Evolutionary conservation across 2,113 vertebrate species (phyloP).

Genomic region (Hippocampus mohnikei): DNA sequence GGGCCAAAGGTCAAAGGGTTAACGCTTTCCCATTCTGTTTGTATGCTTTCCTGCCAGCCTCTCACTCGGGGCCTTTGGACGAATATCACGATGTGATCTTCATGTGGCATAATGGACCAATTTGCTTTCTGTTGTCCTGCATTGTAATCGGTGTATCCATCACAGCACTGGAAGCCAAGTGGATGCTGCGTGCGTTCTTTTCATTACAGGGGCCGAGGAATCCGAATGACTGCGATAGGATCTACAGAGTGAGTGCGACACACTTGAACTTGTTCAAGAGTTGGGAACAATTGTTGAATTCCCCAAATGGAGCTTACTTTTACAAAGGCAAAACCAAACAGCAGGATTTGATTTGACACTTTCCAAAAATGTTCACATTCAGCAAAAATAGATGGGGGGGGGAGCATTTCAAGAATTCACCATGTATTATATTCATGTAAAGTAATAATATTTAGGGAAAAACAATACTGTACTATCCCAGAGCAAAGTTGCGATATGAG

Average conservation of each 20-base stretch:
- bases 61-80: constrained; percentile 41
- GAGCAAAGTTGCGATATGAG: no score
- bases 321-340: no score
- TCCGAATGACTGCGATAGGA: constrained; percentile 67
- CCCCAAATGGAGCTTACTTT: background rate
- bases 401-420: no score
- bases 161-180: constrained; percentile 63
- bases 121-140: constrained; percentile 64
- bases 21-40: constrained; percentile 51
- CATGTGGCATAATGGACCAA: constrained; percentile 62
- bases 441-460: no score
- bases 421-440: no score
- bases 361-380: no score
- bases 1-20: constrained; percentile 42
- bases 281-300: constrained; percentile 27
- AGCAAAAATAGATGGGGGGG: no score
- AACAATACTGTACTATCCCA: no score
- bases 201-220: constrained; percentile 62
- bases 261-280: constrained; percentile 49
- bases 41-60: constrained; percentile 53
- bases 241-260: constrained; percentile 52
- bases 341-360: no score
- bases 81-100: constrained; percentile 58
- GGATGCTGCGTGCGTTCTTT: constrained; percentile 56
- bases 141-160: constrained; percentile 56